Percentiles rank a stretch among this genome's conserved stretches.
These are phyloP conservation scores for Ciconia maguari DNA, from an alignment of 2,113 vertebrate species.

Conservation along the genomic window DNA sequence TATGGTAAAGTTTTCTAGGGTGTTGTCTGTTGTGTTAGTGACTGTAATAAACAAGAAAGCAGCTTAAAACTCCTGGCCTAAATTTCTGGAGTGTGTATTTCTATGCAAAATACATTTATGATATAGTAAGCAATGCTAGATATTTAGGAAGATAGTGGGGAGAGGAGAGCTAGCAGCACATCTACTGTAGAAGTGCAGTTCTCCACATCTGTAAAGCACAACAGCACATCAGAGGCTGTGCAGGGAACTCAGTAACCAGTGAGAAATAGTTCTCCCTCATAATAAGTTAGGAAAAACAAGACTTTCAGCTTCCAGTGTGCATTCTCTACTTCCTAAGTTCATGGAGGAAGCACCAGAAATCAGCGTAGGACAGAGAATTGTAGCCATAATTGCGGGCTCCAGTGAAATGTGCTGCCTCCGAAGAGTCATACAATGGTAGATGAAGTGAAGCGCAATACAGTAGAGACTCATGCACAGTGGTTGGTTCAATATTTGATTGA, in stretches of 20 bases:
- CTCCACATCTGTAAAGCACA: not conserved
- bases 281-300: not conserved
- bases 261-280: not conserved
- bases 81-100: not conserved
- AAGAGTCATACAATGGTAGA: not conserved
- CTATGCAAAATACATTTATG: not conserved
- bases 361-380: rapidly evolving
- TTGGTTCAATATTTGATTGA: not conserved
- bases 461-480: not conserved
- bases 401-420: not conserved
- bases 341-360: not conserved
- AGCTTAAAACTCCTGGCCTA: not conserved
- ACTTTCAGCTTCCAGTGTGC: not conserved
- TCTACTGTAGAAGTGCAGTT: not conserved
- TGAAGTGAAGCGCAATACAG: not conserved
- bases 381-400: not conserved
- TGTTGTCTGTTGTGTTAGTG: not conserved
- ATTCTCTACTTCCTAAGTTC: not conserved
- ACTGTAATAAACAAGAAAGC: not conserved
- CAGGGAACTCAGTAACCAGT: not conserved
- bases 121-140: not conserved
- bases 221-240: not conserved
- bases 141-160: not conserved
- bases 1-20: not conserved
- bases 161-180: not conserved